Evolutionary conservation across 2,797 vertebrate genomes (phyloP).

Genomic region (Hypotaenidia philippensis): DNA sequence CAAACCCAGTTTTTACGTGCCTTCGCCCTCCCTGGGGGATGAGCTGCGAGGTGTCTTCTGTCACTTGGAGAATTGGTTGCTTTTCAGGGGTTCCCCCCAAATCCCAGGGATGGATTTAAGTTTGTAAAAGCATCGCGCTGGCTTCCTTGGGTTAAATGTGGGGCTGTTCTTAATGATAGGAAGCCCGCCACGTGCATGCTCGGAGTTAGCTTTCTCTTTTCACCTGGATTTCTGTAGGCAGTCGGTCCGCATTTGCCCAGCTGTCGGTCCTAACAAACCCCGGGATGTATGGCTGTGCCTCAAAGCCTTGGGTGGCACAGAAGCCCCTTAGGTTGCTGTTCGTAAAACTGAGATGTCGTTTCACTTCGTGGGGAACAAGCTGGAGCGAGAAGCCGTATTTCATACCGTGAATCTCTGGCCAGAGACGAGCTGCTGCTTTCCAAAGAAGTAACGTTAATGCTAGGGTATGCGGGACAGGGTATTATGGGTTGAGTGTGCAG

Average conservation of each 20-base stretch:
- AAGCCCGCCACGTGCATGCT: neutral
- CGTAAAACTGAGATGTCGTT: neutral
- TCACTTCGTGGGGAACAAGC: neutral
- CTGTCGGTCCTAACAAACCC: neutral
- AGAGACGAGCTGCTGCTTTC: neutral
- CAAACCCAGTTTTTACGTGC: neutral
- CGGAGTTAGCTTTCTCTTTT: neutral
- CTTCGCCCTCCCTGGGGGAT: neutral
- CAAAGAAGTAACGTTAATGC: neutral
- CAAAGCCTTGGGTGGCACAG: neutral
- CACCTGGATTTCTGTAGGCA: neutral
- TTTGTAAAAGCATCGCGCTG: neutral
- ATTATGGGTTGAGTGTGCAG: neutral
- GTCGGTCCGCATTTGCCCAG: neutral
- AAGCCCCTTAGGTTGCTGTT: neutral
- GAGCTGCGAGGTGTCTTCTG: neutral
- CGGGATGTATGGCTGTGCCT: neutral
- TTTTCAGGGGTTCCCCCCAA: neutral
- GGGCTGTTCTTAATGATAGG: neutral
- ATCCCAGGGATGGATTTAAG: accelerated
- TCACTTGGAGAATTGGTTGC: neutral
- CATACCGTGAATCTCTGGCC: neutral
- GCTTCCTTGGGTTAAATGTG: neutral
- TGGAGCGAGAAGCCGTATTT: neutral
- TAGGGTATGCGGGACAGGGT: neutral